These are phyloP conservation scores for Anniella stebbinsi DNA, from an alignment of 2,797 vertebrate species.

Conservation along the genomic window DNA sequence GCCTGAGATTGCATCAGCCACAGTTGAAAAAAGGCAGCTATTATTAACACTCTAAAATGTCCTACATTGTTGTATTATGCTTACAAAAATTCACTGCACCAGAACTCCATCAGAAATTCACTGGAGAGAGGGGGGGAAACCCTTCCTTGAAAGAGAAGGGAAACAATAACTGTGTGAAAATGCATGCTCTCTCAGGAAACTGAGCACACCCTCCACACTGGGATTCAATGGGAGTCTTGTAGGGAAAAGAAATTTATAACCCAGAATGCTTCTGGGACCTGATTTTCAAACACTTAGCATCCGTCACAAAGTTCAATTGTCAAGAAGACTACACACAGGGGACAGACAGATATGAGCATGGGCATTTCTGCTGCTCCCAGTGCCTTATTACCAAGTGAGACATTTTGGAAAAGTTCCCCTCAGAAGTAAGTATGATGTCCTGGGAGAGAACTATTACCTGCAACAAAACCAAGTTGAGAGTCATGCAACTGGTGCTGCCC, in stretches of 20 bases:
- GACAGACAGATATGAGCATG: not conserved
- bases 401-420: not conserved
- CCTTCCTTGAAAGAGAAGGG: not conserved
- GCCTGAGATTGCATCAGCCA: fast-evolving
- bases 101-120: conserved; percentile 7
- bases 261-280: not conserved
- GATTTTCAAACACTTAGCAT: not conserved
- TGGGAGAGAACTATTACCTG: not conserved
- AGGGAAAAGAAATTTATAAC: not conserved
- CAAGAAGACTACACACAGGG: not conserved
- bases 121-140: not conserved
- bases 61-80: not conserved
- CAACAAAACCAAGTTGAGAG: not conserved
- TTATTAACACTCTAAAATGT: conserved; percentile 40
- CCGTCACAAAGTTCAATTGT: not conserved
- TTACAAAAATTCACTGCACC: not conserved
- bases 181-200: not conserved
- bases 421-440: too few relatives aligned
- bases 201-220: not conserved
- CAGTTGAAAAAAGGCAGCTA: not conserved
- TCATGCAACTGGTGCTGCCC: not conserved
- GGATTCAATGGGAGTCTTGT: not conserved
- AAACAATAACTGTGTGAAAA: not conserved
- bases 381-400: not conserved
- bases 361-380: not conserved